A percentile compares a stretch with the other conserved stretches of the same genome.
These are phyloP conservation scores for Arctocebus calabarensis DNA, from an alignment of 2,797 vertebrate genomes.

Conservation along the genomic window DNA sequence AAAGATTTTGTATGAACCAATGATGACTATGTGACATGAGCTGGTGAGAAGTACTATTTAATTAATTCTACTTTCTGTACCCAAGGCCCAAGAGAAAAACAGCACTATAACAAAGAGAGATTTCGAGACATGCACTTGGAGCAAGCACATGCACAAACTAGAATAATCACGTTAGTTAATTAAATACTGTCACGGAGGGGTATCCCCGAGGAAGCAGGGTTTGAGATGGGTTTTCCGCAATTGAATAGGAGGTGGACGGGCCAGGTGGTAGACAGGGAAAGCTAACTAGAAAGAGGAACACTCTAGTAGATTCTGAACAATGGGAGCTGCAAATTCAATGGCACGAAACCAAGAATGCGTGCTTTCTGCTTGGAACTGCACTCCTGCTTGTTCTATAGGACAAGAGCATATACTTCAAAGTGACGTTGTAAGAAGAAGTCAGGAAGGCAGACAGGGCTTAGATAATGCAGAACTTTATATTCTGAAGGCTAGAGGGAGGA, in stretches of 20 bases:
- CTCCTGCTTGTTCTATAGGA: neutral
- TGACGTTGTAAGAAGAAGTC: neutral
- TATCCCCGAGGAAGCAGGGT: no score
- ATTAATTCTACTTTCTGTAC: neutral
- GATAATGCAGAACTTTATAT: fast-evolving
- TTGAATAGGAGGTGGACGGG: neutral
- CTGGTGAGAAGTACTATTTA: neutral
- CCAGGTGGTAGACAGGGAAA: neutral
- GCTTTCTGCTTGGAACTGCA: neutral
- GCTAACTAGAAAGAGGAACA: neutral
- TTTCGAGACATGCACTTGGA: neutral
- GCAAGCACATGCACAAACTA: neutral
- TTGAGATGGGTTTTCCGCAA: neutral
- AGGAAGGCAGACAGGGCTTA: neutral
- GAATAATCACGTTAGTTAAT: neutral
- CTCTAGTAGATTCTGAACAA: neutral
- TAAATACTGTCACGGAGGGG: no score
- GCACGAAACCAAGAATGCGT: fast-evolving
- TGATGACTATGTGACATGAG: neutral
- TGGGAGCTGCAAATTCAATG: neutral
- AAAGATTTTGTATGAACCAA: neutral
- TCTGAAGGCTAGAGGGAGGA: neutral
- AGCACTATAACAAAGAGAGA: neutral
- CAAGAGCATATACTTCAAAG: neutral
- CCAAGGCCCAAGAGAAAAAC: neutral